Evolutionary conservation across 1,140 invertebrate species (phyloP), one percentile per base, ranked within the genome.

Genomic region (Aphelinus atriplicis): DNA sequence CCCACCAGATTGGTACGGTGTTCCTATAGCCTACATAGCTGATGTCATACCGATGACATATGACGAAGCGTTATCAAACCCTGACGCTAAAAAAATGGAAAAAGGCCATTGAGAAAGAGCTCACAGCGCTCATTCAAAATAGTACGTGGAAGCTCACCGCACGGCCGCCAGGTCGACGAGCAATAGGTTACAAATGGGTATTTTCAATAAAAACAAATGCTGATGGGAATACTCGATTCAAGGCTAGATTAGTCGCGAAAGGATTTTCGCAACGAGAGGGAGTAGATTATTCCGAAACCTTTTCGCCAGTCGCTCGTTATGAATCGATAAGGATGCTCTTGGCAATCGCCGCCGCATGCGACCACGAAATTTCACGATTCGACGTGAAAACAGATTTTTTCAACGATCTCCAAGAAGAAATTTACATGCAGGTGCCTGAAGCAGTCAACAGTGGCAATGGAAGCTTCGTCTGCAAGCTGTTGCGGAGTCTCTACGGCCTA

Each of bases 371-470:
- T 5, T n/a, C 65, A 1, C 64, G 79, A 45, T 80, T 81, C 56
- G 80, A 83, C 71, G 78, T 82, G 1, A 76, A 73, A 53, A 82
- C 79, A 7, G 81, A 78, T 0, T 82, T 81, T 73, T 61, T 82
- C 6, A 65, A 84, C 67, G 73, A 77, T 2, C 53, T 81, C 3
- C 1, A 81, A n/a, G 76, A 83, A 73, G 71, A 72, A 7, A 79
- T 81, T 7, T 81, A 75, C 57, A 79, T 82, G 80, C 6, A 81
- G 72, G 76, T 81, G 65, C 87, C 87, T 9, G 56, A 84, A 55
- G 81, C 79, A 26, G 47, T 71, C 1, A 73, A 79, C 4, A 45
- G 65, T 2, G 46, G 53, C 0, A 65, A 55, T 4, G 1, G 48
- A 6, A n/a, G 58, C 53, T 1, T 3, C 1, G 62, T 76, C 0